Conservation (phyloP, 2,888 invertebrate genomes). For the Dione vanillae region DNA sequence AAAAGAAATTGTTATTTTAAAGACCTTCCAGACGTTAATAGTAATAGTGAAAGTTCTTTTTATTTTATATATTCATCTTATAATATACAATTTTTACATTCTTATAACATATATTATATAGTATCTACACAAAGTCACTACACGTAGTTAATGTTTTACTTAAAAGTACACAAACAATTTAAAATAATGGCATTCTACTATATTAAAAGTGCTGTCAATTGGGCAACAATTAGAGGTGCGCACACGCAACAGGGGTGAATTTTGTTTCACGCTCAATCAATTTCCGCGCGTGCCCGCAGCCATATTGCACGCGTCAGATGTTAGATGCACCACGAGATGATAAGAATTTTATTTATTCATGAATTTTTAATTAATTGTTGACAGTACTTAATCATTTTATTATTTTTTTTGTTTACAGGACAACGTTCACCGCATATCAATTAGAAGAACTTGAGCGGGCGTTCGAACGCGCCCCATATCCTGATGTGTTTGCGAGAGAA, state of each 20-base stretch:
- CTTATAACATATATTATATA: too few species aligned
- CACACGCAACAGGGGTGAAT: slow-evolving; percentile 78
- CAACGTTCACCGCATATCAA: slow-evolving; percentile 97
- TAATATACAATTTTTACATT: too few species aligned
- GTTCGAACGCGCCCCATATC: slow-evolving; percentile 97
- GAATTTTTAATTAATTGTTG: slow-evolving; percentile 50
- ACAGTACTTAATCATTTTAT: slow-evolving; percentile 6
- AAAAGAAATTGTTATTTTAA: not conserved
- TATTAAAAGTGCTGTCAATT: slow-evolving; percentile 66
- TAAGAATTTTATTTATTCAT: slow-evolving; percentile 61
- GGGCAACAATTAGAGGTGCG: slow-evolving; percentile 74
- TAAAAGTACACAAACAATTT: slow-evolving; percentile 4
- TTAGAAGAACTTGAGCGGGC: slow-evolving; percentile 96
- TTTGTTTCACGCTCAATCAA: slow-evolving; percentile 84
- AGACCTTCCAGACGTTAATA: not conserved
- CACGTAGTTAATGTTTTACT: slow-evolving; percentile 25
- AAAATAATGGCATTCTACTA: slow-evolving; percentile 59
- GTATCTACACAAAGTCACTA: not conserved
- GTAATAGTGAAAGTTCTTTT: not conserved
- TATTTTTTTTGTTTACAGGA: slow-evolving; percentile 84
- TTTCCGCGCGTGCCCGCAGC: slow-evolving; percentile 81
- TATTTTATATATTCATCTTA: not conserved
- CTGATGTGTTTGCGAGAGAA: slow-evolving; percentile 97
- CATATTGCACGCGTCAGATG: slow-evolving; percentile 84
- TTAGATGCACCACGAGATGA: slow-evolving; percentile 60